Base-by-base conservation (phyloP, 2,113 vertebrate species). In the Noctilio leporinus region DNA sequence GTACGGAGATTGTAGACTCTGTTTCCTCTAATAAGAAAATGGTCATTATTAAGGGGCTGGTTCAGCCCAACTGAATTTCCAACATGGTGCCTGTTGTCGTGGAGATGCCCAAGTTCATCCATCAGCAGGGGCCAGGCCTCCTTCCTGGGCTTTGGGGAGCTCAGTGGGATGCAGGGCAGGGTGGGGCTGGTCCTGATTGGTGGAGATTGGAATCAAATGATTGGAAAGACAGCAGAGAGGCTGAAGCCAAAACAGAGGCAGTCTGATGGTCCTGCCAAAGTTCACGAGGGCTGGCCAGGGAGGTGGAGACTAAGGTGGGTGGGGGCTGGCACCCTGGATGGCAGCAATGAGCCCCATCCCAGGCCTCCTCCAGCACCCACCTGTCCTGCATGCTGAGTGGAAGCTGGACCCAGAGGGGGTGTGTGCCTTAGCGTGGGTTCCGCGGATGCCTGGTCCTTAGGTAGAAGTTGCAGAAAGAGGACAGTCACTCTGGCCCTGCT, bases 71-170 rank as follows among this genome's bases (percentile, higher is more conserved):
- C n/a, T 33, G 47, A 53, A 26, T 40, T 24, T 9, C 78, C 73
- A 6, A 16, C 16, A 38, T n/a, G 84, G 38, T 47, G 16, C 15
- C 1, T 1, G 5, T 35, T 5, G 10, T 86, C 62, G 20, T 1
- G n/a, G 53, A 70, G 35, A 69, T 6, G 7, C 33, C 73, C 45
- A 33, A 11, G 70, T 30, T 49, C 51, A 38, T 35, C 64, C 4
- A 4, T 40, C 24, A 4, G 12, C 43, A 24, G 47, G 49, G 22
- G 33, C 59, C 59, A 38, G n/a, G 19, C 0, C 1, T 57, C 62
- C 83, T 89, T 53, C 47, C 62, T 80, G 84, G 67, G 28, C 73
- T 83, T 57, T 35, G n/a, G 75, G 70, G 70, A 91, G 47, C 16
- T 10, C 0, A 3, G 14, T 11, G 24, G 4, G 35, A 53, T 84